Evolutionary conservation across 2,888 invertebrate species (phyloP).

Genomic region (Cheiracanthium punctorium): DNA sequence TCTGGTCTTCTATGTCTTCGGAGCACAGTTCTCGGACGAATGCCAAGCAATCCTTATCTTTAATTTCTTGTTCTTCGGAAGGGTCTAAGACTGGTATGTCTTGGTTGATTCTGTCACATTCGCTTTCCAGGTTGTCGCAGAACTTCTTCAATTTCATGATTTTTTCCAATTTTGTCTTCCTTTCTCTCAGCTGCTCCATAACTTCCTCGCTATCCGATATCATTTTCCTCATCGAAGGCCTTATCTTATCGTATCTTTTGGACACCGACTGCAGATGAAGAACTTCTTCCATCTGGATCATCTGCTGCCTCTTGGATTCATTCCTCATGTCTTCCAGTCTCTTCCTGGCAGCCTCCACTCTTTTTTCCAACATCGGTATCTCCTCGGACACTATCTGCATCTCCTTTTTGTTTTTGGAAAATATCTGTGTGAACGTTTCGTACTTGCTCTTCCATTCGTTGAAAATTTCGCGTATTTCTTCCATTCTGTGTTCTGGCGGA

Average conservation of each 20-base stretch:
- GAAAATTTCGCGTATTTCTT: constrained; percentile 42
- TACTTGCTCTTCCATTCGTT: constrained; percentile 52
- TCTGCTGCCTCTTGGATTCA: constrained; percentile 20
- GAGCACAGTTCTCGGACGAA: constrained; percentile 20
- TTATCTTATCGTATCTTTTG: constrained; percentile 23
- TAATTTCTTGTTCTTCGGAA: constrained; percentile 5
- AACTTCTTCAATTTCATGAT: constrained; percentile 45
- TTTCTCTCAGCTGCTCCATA: constrained; percentile 31
- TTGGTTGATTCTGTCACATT: background rate
- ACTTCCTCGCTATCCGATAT: constrained; percentile 51
- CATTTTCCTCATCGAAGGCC: constrained; percentile 43
- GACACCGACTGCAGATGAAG: constrained; percentile 20
- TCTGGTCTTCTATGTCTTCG: constrained; percentile 35
- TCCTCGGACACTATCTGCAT: constrained; percentile 15
- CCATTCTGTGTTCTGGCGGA: constrained; percentile 51
- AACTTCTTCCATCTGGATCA: constrained; percentile 29
- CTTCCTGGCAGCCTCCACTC: constrained; percentile 17
- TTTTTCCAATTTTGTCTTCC: constrained; percentile 32
- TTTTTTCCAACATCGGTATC: constrained; percentile 32
- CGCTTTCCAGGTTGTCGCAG: constrained; percentile 37
- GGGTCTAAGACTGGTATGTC: background rate
- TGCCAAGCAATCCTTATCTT: constrained; percentile 27
- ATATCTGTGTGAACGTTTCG: constrained; percentile 23
- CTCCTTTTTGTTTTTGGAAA: constrained; percentile 27
- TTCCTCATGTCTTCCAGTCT: constrained; percentile 24